Conservation (phyloP, 2,113 vertebrate genomes). For the Verasper variegatus region DNA sequence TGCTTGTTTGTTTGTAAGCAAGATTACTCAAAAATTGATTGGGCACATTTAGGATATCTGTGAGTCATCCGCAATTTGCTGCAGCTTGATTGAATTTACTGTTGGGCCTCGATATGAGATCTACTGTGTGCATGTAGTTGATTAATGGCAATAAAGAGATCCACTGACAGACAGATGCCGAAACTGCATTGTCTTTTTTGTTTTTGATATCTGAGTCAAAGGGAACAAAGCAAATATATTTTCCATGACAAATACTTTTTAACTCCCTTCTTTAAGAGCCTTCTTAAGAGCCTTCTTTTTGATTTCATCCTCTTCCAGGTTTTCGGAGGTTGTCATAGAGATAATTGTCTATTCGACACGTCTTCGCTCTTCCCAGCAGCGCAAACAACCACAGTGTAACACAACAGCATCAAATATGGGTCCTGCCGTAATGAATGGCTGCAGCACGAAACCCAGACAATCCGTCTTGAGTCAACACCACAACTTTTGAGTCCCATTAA, state of each 20-base stretch:
- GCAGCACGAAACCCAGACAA: neutral
- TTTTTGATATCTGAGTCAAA: constrained; percentile 12
- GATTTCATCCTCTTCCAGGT: constrained; percentile 21
- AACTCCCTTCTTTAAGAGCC: constrained; percentile 2
- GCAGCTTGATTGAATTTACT: neutral
- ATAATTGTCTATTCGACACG: constrained; percentile 4
- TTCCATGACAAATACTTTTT: constrained; percentile 27
- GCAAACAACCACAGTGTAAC: constrained; percentile 28
- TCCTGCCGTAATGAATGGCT: constrained; percentile 45
- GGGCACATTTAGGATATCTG: no score
- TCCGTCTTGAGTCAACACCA: constrained; percentile 51
- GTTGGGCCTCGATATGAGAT: neutral
- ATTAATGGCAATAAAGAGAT: constrained; percentile 34
- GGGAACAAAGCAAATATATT: constrained; percentile 35
- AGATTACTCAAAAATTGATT: no score
- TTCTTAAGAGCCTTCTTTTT: constrained; percentile 24
- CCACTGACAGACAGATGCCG: constrained; percentile 16
- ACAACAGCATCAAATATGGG: constrained; percentile 34
- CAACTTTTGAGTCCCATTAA: constrained; percentile 36
- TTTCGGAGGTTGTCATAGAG: constrained; percentile 10
- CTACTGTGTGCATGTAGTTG: neutral
- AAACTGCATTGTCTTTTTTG: constrained; percentile 8
- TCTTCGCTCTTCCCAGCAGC: no score
- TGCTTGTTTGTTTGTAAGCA: no score
- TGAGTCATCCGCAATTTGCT: no score